Evolutionary conservation across 2,797 vertebrate species (phyloP), one percentile per base, ranked within the genome.

Genomic region (Austrolebias charrua): DNA sequence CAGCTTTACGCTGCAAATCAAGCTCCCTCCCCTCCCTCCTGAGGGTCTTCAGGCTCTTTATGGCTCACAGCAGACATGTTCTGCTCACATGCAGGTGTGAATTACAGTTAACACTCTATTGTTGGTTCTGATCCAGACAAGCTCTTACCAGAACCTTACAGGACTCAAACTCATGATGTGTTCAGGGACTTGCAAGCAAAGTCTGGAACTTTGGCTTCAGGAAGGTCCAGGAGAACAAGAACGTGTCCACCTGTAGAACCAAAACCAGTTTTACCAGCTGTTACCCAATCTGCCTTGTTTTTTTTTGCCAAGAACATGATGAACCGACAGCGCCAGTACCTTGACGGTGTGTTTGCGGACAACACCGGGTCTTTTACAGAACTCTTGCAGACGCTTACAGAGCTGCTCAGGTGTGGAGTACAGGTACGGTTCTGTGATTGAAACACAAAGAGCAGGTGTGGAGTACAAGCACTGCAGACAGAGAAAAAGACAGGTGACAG

Each of bases 331-430:
- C 0, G n/a, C 50, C 24, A 3, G 24, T 95, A 98, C 97, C 96
- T 94, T 93, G 88, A 94, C 83, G 54, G 88, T 76, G 80, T 96
- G 95, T 88, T 85, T 90, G 80, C 97, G 94, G 68, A 91, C 83
- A 69, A 92, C 59, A 64, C 94, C 90, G 10, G 97, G 96, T 85
- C 90, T 95, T 86, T 87, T 94, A 92, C 96, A 98, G 86, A 98
- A 93, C 66, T 88, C 87, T 88, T 91, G 93, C 79, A 98, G 94
- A 73, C 86, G 95, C 86, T 96, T 96, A 78, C 88, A 94, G 77
- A 98, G 95, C 92, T 98, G 96, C 90, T 95, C 94, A 91, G 96
- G 95, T 91, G 96, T 98, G 76, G 95, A 93, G 93, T 97, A 98
- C 91, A 98, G 95, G 95, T 97, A 96, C 87, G 94, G 92, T 70